Evolutionary conservation across 37 sponge, comb jelly and placozoan genomes (phyloP), one percentile per base, ranked within the genome.

Genomic region (Amphimedon queenslandica): DNA sequence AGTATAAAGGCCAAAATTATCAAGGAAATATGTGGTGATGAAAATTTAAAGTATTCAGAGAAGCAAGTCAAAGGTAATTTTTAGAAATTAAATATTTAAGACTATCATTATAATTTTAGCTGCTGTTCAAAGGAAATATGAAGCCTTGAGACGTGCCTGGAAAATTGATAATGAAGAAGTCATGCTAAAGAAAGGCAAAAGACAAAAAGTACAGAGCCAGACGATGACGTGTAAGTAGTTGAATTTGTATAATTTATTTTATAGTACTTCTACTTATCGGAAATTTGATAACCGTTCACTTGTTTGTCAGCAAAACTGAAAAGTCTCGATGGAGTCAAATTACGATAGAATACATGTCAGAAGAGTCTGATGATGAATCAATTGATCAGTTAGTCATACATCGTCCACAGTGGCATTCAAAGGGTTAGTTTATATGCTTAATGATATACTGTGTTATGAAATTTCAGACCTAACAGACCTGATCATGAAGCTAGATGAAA

Each of bases 121-220:
- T 58, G 75, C 75, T n/a, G 28, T 63, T 37, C 39, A 74, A 37
- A 30, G 75, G 38, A 63, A 74, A n/a, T 63, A 74, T 57, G 75
- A 74, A 61, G 61, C 40, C 4, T 16, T 74, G 64, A 32, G 75
- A 37, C 39, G 75, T 1, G 33, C 58, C 5, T 74, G 75, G 75
- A 34, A 30, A 56, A 39, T 39, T 8, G 73, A 72, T 28, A 57
- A 63, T n/a, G 61, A 60, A 60, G 61, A 60, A 25, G 21, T n/a
- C 21, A 11, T 60, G 5, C 27, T 25, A 6, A n/a, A 11, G 5
- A 60, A 25, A 60, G n/a, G 61, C 61, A 6, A 60, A 60, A 60
- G 21, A n/a, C 21, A 60, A 60, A 41, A 38, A n/a, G 29, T n/a
- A 42, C 42, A 38, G 71, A 41, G 10, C n/a, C 13, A 34, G 28